These are phyloP conservation scores for Priocnemis perturbator DNA, from an alignment of 2,888 invertebrate genomes.

Conservation along the genomic window DNA sequence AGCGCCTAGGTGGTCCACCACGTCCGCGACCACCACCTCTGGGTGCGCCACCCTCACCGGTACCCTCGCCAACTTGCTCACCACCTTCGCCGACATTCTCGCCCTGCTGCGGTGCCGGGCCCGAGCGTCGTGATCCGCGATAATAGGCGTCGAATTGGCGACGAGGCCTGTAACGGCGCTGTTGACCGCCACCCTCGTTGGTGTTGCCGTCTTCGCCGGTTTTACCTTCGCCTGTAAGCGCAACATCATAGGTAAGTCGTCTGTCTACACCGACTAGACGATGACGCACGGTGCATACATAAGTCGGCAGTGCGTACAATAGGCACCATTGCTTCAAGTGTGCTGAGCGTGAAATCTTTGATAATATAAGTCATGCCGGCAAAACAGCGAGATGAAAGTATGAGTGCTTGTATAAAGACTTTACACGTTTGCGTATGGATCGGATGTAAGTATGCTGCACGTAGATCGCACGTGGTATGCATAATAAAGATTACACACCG, in stretches of 20 bases:
- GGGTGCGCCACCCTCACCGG: constrained; percentile 50
- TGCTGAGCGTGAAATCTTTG: too few species aligned
- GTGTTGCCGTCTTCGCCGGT: constrained; percentile 74
- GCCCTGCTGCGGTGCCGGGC: constrained; percentile 63
- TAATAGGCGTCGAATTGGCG: constrained; percentile 75
- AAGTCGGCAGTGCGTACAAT: too few species aligned
- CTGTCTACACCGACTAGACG: too few species aligned
- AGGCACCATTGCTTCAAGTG: too few species aligned
- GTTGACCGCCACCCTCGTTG: constrained; percentile 69
- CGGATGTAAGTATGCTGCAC: too few species aligned
- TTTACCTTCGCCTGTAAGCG: constrained; percentile 68
- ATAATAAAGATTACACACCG: constrained; percentile 51
- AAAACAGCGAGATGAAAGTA: too few species aligned
- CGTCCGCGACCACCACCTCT: constrained; percentile 74
- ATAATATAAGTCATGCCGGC: too few species aligned
- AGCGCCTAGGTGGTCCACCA: constrained; percentile 79
- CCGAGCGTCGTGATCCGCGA: constrained; percentile 74
- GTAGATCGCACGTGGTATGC: too few species aligned
- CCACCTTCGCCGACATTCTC: constrained; percentile 72
- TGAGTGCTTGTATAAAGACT: too few species aligned
- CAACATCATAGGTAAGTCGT: neutral
- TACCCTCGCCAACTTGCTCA: constrained; percentile 61
- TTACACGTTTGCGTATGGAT: too few species aligned
- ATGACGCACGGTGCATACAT: too few species aligned
- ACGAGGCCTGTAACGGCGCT: constrained; percentile 77